Evolutionary conservation across 2,113 vertebrate species (phyloP).

Genomic region (Castor canadensis): DNA sequence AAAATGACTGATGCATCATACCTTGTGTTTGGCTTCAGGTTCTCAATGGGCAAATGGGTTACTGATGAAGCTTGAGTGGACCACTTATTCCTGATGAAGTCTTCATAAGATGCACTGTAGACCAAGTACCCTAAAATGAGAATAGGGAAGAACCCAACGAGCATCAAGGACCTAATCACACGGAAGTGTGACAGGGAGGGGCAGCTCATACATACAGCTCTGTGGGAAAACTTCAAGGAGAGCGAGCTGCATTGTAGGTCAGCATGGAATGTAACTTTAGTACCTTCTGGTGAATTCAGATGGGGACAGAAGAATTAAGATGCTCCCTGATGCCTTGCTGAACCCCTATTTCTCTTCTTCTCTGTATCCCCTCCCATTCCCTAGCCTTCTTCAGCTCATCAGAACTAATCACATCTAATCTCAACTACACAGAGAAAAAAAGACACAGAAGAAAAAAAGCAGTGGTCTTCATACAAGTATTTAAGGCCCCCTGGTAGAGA

Average conservation of each 20-base stretch:
- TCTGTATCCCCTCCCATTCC: not conserved
- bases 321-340: not conserved
- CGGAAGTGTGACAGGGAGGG: rapidly evolving
- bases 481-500: not conserved
- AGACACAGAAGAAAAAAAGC: not conserved
- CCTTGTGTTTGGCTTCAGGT: constrained; percentile 98
- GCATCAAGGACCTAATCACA: not conserved
- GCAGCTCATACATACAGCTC: rapidly evolving
- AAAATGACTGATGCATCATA: constrained; percentile 67
- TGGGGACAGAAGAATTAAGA: not conserved
- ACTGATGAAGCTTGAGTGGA: constrained; percentile 88
- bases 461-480: not conserved
- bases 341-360: not conserved
- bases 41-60: constrained; percentile 95
- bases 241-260: not conserved
- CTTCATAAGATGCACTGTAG: constrained; percentile 97
- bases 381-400: not conserved
- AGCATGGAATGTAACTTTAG: rapidly evolving
- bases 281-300: not conserved
- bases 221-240: not conserved
- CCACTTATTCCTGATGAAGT: constrained; percentile 96
- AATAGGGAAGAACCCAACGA: not conserved
- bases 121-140: constrained; percentile 92
- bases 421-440: not conserved
- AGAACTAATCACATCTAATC: not conserved